Percentiles rank a stretch among this genome's conserved stretches.
These are phyloP conservation scores for Cheilosia grossa DNA, from an alignment of 2,888 invertebrate species.

Conservation along the genomic window DNA sequence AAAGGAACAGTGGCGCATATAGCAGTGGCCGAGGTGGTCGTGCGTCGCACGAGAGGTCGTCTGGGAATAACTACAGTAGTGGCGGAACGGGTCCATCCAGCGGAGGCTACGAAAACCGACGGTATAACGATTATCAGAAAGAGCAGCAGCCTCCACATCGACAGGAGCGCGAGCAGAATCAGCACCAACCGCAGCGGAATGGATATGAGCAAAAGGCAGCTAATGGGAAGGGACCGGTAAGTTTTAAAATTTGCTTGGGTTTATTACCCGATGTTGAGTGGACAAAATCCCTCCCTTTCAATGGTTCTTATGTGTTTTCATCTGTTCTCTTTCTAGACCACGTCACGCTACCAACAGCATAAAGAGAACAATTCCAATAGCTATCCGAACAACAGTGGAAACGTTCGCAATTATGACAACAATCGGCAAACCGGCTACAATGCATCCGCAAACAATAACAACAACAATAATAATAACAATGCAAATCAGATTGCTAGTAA, in stretches of 20 bases:
- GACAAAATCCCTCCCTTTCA: too few species aligned
- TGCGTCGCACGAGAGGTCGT: conserved; percentile 61
- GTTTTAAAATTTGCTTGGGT: neutral
- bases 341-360: conserved; percentile 60
- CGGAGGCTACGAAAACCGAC: conserved; percentile 63
- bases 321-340: conserved; percentile 28
- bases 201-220: conserved; percentile 52
- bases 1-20: conserved; percentile 36
- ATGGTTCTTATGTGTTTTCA: too few species aligned
- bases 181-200: conserved; percentile 41
- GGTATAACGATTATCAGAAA: conserved; percentile 49
- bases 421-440: conserved; percentile 73
- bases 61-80: conserved; percentile 40
- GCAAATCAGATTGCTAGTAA: conserved; percentile 29
- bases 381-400: conserved; percentile 54
- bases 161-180: conserved; percentile 17
- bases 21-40: conserved; percentile 71
- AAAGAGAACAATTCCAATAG: conserved; percentile 61
- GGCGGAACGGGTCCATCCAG: conserved; percentile 3
- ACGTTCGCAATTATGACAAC: conserved; percentile 64
- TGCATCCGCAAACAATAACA: conserved; percentile 33
- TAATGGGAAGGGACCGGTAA: conserved; percentile 57
- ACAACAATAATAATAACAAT: conserved; percentile 36
- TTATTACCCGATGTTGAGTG: neutral
- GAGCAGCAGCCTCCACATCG: conserved; percentile 43